Conservation (phyloP, 2,113 vertebrate genomes). For the Bubo bubo region DNA sequence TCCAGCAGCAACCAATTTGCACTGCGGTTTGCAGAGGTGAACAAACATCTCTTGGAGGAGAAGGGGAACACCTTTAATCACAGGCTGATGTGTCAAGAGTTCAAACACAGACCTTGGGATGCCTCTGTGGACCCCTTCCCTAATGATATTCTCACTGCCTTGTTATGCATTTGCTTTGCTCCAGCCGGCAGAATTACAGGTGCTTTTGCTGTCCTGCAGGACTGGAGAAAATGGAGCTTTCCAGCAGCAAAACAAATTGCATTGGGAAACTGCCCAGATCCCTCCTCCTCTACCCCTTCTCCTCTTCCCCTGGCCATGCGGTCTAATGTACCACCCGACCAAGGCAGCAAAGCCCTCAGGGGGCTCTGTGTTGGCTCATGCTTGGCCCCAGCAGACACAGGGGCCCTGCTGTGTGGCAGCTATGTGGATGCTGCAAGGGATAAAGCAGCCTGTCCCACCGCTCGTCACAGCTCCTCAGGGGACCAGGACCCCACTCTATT, state of each 20-base stretch:
- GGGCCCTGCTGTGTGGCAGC: not conserved
- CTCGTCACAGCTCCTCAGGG: not conserved
- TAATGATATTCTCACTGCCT: not conserved
- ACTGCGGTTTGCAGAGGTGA: not conserved
- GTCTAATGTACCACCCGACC: not conserved
- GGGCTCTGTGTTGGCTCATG: not conserved
- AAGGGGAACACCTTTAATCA: not conserved
- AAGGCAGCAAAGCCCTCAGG: not conserved
- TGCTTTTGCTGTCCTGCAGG: fast-evolving
- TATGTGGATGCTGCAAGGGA: not conserved
- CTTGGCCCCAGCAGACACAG: fast-evolving
- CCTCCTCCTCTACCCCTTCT: not conserved
- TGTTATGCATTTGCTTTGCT: not conserved
- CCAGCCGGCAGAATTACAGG: not conserved
- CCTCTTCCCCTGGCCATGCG: not conserved
- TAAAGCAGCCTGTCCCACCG: not conserved
- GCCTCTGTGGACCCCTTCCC: not conserved
- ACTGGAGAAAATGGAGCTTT: not conserved
- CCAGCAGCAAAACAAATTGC: not conserved
- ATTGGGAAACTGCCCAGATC: not conserved
- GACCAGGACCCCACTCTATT: not conserved
- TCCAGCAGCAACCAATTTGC: not conserved
- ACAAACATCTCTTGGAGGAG: not conserved
- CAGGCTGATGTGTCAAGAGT: not conserved
- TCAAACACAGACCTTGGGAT: not conserved